A percentile compares a stretch with the other conserved stretches of the same genome.
Conservation (phyloP, 2,797 vertebrate species). For the Pangasius krempfi region DNA sequence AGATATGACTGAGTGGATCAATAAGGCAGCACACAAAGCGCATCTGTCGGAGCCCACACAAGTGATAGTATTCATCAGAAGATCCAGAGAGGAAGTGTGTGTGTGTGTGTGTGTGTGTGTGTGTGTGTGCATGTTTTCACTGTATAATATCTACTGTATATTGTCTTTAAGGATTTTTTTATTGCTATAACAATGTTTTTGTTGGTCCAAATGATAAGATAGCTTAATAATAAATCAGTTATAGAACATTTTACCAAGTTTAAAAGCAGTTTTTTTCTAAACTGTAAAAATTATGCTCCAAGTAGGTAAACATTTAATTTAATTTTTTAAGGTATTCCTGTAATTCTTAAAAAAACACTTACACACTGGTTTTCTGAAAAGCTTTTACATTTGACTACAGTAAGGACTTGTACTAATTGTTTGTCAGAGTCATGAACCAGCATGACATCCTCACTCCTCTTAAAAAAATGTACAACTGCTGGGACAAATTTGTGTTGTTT, state of each 20-base stretch:
- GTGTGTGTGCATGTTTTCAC: background rate
- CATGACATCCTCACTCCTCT: no score
- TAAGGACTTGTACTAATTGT: background rate
- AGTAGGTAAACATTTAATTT: background rate
- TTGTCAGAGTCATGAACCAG: background rate
- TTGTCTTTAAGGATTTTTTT: background rate
- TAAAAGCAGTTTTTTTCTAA: background rate
- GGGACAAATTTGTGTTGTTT: no score
- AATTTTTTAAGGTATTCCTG: no score
- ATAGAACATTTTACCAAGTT: background rate
- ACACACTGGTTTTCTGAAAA: background rate
- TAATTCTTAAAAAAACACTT: background rate
- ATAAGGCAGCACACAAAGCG: constrained; percentile 37
- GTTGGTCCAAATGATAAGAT: background rate
- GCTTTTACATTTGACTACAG: background rate
- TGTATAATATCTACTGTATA: background rate
- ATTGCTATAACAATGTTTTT: background rate
- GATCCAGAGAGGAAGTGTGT: constrained; percentile 29
- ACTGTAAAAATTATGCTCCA: background rate
- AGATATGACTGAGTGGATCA: constrained; percentile 41
- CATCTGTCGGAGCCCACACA: constrained; percentile 41
- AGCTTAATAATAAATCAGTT: background rate
- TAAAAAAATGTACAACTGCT: background rate
- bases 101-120: constrained; percentile 2
- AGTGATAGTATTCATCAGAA: constrained; percentile 42